Base-by-base conservation (phyloP, 30 jellyfish, hydroid and myxozoan genomes). In the Phacellophora camtschatica region DNA sequence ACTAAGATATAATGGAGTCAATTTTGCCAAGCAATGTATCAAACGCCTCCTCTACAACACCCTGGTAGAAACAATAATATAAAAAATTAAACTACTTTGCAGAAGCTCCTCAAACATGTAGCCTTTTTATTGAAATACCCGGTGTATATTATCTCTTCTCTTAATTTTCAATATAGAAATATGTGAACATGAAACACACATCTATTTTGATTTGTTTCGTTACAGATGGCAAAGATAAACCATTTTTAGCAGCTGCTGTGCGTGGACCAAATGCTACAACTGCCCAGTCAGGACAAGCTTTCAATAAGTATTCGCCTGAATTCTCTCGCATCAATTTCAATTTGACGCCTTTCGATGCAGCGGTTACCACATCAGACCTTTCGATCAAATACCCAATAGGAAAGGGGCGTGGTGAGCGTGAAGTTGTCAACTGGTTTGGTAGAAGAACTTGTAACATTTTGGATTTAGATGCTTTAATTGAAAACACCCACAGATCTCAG, bases 331-430 rank as follows among this genome's bases (percentile, higher is more conserved):
- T 80, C 66, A 80, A 64, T 29, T 80, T 77, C 27, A 55, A 19
- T 18, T 80, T 16, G 45, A 64, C 33, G 76, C 77, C 70, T 4
- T 15, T 39, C 23, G 84, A 55, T 24, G 42, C 34, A 29, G 55
- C 4, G 29, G 50, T 57, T 0, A 28, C 58, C 13, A 50, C 50
- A 6, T 57, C 65, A 48, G 88, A 84, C 30, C 95, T 88, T n/a
- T 36, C 62, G 10, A 50, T 84, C 27, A 71, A 88, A 6, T 84
- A 84, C 59, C 62, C 71, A 13, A 71, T 84, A 23, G 95, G 95
- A 13, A 71, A 78, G 54, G 83, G 95, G 46, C 95, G 88, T 7
- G 95, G 87, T 19, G 95, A 84, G n/a, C 73, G 84, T 12, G 95
- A 84, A 25, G 84, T 84, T 18, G 86, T 73, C 58, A 67, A 63